phyloP scores from a whole-genome alignment of 2,113 vertebrate genomes.

The Spizaetus ornatus region DNA sequence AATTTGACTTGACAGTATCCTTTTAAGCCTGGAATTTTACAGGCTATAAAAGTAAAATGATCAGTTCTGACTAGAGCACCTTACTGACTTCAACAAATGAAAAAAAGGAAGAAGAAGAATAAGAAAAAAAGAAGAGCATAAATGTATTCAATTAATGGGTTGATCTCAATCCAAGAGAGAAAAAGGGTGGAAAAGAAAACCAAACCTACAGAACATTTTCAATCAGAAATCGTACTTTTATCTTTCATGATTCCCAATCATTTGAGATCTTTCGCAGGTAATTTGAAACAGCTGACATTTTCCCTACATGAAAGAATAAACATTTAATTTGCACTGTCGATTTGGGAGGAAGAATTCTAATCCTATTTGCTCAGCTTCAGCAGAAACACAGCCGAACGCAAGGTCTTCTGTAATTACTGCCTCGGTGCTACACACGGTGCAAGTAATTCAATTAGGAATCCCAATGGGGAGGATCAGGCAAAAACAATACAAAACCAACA shows the following conservation, averaged over 20 bases:
- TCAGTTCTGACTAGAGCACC: not conserved
- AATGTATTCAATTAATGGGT: not conserved
- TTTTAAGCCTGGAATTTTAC: conserved; percentile 11
- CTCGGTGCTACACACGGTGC: not conserved
- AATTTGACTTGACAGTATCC: conserved; percentile 21
- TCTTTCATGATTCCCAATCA: not conserved
- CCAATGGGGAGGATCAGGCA: not conserved
- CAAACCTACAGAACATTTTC: not conserved
- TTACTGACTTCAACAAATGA: not conserved
- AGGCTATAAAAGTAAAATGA: not conserved
- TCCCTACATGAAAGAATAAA: conserved; percentile 65
- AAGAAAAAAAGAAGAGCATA: not conserved
- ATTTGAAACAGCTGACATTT: conserved; percentile 50
- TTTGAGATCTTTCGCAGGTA: not conserved
- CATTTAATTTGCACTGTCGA: conserved; percentile 55
- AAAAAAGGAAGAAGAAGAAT: not conserved
- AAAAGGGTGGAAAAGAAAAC: fast-evolving
- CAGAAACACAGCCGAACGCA: not conserved
- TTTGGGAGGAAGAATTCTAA: conserved; percentile 52
- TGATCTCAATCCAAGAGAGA: not conserved
- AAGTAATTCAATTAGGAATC: not conserved
- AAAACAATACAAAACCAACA: not conserved
- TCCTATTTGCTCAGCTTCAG: conserved; percentile 34
- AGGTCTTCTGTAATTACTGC: not conserved
- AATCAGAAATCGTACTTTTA: not conserved